Conservation (phyloP, 2,888 invertebrate genomes). For the Dione juno region DNA sequence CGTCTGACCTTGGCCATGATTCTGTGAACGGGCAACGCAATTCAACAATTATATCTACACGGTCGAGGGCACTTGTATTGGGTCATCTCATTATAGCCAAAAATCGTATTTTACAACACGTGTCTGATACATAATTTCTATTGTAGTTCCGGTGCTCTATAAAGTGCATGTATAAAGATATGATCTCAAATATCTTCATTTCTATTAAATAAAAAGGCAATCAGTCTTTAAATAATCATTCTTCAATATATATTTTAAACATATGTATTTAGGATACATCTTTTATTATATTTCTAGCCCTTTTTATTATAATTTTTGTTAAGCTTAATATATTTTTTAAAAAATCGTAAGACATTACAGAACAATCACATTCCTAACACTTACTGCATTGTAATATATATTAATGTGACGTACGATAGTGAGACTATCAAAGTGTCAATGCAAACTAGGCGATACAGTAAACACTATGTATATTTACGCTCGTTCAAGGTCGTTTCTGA, state of each 20-base stretch:
- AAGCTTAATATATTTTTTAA: too few relatives aligned
- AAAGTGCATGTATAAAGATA: neutral
- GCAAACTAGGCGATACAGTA: slow-evolving; percentile 22
- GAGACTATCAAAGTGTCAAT: slow-evolving; percentile 14
- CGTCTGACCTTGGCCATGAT: slow-evolving; percentile 76
- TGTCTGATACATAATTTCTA: neutral
- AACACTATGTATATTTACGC: slow-evolving; percentile 55
- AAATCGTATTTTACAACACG: neutral
- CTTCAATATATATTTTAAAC: neutral
- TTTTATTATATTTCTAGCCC: too few relatives aligned
- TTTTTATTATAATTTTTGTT: too few relatives aligned
- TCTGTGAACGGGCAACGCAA: slow-evolving; percentile 67
- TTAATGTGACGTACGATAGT: neutral
- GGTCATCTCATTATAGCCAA: slow-evolving; percentile 47
- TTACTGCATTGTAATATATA: neutral
- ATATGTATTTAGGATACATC: neutral
- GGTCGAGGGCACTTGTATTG: slow-evolving; percentile 66
- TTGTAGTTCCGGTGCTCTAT: neutral
- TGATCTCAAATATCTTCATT: neutral
- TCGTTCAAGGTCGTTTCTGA: slow-evolving; percentile 59
- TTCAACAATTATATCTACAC: slow-evolving; percentile 75
- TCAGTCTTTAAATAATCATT: neutral
- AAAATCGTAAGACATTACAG: too few relatives aligned
- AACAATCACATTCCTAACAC: neutral
- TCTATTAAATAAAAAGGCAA: neutral